Conservation (phyloP, 1,140 invertebrate genomes). For the Eueides isabella region DNA sequence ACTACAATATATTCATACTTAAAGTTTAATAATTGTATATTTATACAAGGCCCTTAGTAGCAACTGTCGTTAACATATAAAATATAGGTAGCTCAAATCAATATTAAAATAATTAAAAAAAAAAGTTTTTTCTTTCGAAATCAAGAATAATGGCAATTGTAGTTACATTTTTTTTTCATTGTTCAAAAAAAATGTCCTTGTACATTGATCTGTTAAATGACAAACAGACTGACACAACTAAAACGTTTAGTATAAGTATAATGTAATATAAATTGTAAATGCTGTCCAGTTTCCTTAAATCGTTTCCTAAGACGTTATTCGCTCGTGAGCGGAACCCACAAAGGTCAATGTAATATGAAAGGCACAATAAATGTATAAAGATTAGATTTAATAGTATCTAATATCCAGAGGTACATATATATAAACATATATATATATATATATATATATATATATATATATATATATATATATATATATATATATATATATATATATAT, state of each 20-base stretch:
- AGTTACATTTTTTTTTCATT: not conserved
- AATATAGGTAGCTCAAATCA: too few species aligned
- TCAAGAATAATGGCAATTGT: too few species aligned
- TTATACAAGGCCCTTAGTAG: too few species aligned
- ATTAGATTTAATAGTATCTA: too few species aligned
- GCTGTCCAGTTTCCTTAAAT: not conserved
- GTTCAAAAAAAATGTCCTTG: not conserved
- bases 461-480: not conserved
- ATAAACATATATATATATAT: conserved; percentile 14
- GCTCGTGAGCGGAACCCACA: conserved; percentile 17
- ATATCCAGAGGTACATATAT: not conserved
- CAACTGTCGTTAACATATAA: too few species aligned
- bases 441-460: conserved; percentile 14
- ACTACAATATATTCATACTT: too few species aligned
- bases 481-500: not conserved
- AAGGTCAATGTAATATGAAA: conserved; percentile 27
- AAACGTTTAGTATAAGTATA: not conserved
- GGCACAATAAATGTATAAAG: not conserved
- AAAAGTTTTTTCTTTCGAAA: not conserved
- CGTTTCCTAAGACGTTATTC: conserved; percentile 9
- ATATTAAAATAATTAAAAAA: too few species aligned
- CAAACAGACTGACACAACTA: not conserved
- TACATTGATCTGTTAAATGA: not conserved
- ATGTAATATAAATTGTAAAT: not conserved
- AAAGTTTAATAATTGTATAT: too few species aligned